phyloP scores from a whole-genome alignment of 2,113 vertebrate species.

The Cavia aperea region DNA sequence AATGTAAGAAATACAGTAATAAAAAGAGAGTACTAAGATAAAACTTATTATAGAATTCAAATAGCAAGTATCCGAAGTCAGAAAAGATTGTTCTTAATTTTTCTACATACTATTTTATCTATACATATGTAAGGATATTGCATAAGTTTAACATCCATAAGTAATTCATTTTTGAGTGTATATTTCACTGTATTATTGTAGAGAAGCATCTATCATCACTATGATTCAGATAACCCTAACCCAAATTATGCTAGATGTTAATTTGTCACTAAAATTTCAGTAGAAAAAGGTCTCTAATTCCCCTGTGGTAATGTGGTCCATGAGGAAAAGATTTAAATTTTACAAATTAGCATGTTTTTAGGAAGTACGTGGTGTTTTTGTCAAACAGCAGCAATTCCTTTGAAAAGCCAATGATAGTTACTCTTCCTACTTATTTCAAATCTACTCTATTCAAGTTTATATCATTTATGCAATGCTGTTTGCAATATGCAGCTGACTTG shows the following conservation, averaged over 20 bases:
- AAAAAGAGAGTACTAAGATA: not conserved
- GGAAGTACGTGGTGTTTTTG: conserved; percentile 43
- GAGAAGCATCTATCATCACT: not conserved
- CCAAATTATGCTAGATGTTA: not conserved
- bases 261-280: conserved; percentile 38
- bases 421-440: conserved; percentile 65
- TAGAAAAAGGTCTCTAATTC: conserved; percentile 8
- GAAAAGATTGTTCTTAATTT: conserved; percentile 20
- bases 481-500: conserved; percentile 67
- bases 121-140: not conserved
- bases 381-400: conserved; percentile 60
- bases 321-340: conserved; percentile 43
- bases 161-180: not conserved
- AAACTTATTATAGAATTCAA: not conserved
- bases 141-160: not conserved
- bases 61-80: not conserved
- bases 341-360: conserved; percentile 57
- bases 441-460: conserved; percentile 66
- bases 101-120: not conserved
- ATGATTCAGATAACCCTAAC: not conserved
- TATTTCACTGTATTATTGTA: not conserved
- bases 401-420: conserved; percentile 58
- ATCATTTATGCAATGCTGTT: conserved; percentile 72
- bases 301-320: conserved; percentile 23
- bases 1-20: not conserved